These are phyloP conservation scores for Grus americana DNA, from an alignment of 2,113 vertebrate species.

Conservation along the genomic window DNA sequence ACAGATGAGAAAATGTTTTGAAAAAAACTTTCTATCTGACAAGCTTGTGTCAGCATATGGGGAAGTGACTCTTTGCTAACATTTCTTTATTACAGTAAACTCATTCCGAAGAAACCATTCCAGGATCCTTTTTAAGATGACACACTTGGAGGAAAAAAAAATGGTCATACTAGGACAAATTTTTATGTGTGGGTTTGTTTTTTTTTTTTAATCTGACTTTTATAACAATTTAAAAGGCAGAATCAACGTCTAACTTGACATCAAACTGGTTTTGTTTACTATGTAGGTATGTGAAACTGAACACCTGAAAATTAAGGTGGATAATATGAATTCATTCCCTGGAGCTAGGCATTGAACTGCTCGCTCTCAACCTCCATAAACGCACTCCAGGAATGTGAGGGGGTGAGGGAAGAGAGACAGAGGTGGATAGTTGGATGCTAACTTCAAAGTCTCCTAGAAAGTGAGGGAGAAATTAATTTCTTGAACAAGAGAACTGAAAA, in stretches of 20 bases:
- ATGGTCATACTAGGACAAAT: not conserved
- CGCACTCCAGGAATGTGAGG: not conserved
- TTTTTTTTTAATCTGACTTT: not conserved
- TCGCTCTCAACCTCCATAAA: not conserved
- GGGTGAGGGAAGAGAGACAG: not conserved
- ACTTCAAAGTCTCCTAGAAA: slow-evolving; percentile 35
- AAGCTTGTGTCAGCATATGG: not conserved
- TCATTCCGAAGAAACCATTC: not conserved
- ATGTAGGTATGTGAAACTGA: not conserved
- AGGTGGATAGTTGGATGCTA: not conserved
- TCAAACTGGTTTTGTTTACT: not conserved
- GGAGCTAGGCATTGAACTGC: slow-evolving; percentile 8
- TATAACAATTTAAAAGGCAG: not conserved
- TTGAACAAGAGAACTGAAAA: slow-evolving; percentile 16
- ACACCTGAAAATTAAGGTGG: not conserved
- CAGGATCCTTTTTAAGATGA: not conserved
- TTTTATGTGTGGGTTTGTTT: not conserved
- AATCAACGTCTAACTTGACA: not conserved
- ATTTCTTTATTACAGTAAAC: not conserved
- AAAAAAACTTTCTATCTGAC: not conserved
- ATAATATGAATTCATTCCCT: slow-evolving; percentile 8
- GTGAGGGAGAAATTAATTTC: slow-evolving; percentile 9
- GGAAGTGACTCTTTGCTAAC: not conserved
- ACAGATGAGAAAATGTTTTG: not conserved
- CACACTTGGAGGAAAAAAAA: not conserved